These are phyloP conservation scores for Stomorhina lunata DNA, from an alignment of 2,888 invertebrate species.

Conservation along the genomic window DNA sequence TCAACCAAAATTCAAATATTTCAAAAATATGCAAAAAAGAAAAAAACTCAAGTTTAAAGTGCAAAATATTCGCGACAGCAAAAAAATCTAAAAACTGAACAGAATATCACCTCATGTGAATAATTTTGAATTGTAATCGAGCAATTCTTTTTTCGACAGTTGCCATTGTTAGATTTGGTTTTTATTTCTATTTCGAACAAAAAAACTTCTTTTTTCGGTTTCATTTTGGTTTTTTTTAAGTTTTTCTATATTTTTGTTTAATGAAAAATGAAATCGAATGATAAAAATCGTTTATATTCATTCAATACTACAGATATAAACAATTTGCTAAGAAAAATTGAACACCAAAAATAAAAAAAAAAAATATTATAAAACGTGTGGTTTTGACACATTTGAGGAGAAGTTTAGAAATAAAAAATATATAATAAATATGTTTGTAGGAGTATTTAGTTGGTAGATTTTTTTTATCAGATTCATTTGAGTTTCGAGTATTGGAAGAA, in stretches of 20 bases:
- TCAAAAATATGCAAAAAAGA: too few relatives aligned
- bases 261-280: conserved; percentile 56
- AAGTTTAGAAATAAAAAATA: conserved; percentile 18
- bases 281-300: conserved; percentile 48
- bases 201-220: neutral
- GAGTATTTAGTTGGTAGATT: conserved; percentile 8
- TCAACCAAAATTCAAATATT: too few relatives aligned
- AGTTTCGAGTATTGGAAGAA: neutral
- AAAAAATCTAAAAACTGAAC: too few relatives aligned
- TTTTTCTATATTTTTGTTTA: conserved; percentile 31
- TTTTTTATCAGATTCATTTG: neutral
- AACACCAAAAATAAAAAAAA: conserved; percentile 41
- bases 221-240: neutral
- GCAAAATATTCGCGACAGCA: neutral
- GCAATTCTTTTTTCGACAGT: neutral
- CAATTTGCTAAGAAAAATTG: conserved; percentile 38
- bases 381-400: conserved; percentile 59
- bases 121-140: conserved; percentile 15
- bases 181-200: neutral
- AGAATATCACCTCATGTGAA: conserved; percentile 15
- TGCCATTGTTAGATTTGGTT: neutral
- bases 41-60: too few relatives aligned
- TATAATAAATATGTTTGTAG: conserved; percentile 7
- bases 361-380: conserved; percentile 59
- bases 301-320: too few relatives aligned